Evolutionary conservation across 1,140 invertebrate genomes (phyloP).

Genomic region (Halesus radiatus): DNA sequence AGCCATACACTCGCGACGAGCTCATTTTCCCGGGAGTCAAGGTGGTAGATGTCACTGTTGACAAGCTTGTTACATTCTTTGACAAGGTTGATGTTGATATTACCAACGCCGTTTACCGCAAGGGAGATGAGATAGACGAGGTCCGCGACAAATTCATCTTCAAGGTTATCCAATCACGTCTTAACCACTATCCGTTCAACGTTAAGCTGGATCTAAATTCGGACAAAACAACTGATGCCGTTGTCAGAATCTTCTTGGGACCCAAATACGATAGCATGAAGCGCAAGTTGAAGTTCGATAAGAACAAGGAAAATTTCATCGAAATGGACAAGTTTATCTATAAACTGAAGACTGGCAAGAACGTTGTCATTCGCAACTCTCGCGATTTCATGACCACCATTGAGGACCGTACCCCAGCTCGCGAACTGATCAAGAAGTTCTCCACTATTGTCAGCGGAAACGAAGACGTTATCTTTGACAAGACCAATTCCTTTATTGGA

Average conservation of each 20-base stretch:
- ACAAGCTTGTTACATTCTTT: conserved; percentile 70
- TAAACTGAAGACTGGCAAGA: no score
- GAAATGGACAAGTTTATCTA: no score
- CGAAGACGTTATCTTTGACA: no score
- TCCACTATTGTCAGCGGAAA: no score
- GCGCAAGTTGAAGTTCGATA: no score
- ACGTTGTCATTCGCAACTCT: no score
- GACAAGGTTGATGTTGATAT: conserved; percentile 68
- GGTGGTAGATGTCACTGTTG: conserved; percentile 71
- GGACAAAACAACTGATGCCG: conserved; percentile 69
- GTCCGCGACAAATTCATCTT: conserved; percentile 55
- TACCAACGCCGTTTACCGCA: conserved; percentile 60
- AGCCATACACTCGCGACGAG: conserved; percentile 66
- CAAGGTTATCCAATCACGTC: conserved; percentile 62
- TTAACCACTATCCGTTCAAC: conserved; percentile 75
- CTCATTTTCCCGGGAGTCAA: conserved; percentile 72
- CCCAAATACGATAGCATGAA: no score
- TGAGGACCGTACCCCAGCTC: no score
- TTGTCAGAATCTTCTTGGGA: conserved; percentile 73
- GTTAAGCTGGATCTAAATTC: conserved; percentile 71
- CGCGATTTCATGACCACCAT: no score
- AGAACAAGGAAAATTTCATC: no score
- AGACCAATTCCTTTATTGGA: no score
- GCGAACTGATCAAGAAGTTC: no score
- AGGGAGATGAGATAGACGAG: conserved; percentile 25